A percentile compares a stretch with the other conserved stretches of the same genome.
Conservation (phyloP, 2,113 vertebrate genomes). For the Pteronura brasiliensis region DNA sequence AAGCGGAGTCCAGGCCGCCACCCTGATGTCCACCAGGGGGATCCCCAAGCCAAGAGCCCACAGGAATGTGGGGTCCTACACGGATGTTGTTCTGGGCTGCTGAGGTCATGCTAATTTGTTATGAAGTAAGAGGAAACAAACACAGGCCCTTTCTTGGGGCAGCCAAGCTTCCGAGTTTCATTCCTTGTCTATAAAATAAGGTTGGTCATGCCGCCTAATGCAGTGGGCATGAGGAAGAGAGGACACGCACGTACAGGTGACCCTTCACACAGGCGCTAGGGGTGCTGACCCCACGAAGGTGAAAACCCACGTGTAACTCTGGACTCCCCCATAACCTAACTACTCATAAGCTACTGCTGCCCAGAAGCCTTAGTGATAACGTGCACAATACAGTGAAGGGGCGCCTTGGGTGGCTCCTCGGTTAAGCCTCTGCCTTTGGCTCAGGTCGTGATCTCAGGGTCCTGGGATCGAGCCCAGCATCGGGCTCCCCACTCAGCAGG, state of each 20-base stretch:
- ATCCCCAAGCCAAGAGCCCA: background rate
- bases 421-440: background rate
- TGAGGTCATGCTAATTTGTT: background rate
- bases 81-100: background rate
- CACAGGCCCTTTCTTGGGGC: background rate
- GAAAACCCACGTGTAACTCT: background rate
- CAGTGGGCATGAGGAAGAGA: background rate
- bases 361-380: background rate
- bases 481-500: background rate
- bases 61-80: rapidly evolving
- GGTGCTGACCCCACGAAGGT: background rate
- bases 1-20: rapidly evolving
- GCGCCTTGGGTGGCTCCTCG: background rate
- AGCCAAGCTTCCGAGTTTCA: background rate
- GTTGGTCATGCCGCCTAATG: background rate
- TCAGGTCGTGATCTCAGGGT: background rate
- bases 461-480: background rate
- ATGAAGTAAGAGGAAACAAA: rapidly evolving
- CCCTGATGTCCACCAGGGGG: no score
- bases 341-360: background rate
- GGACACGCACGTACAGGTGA: background rate
- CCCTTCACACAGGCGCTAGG: background rate
- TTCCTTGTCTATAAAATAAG: background rate
- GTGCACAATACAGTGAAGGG: background rate
- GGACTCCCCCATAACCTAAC: background rate